phyloP scores from a whole-genome alignment of 2,888 invertebrate species.

The Elgonia sp. region DNA sequence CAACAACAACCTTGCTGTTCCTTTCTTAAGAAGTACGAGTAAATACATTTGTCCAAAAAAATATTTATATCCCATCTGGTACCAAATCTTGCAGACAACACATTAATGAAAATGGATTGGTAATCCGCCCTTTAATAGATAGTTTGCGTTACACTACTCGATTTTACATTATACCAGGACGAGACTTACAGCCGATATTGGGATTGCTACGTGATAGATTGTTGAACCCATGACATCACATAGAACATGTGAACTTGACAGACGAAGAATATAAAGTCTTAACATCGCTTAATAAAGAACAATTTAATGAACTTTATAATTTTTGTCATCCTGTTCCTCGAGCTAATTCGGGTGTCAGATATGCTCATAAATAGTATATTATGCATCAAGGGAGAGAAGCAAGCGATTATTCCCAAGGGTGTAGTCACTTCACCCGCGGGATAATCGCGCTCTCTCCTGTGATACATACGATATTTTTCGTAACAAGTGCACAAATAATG shows the following conservation, averaged over 20 bases:
- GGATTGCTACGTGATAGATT: constrained; percentile 3
- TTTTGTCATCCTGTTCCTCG: constrained; percentile 63
- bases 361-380: constrained; percentile 37
- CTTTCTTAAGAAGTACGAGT: constrained; percentile 26
- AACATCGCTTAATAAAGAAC: constrained; percentile 57
- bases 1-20: constrained; percentile 4
- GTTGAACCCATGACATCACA: constrained; percentile 11
- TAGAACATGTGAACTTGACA: constrained; percentile 30
- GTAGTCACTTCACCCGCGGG: no score
- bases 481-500: no score
- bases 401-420: no score
- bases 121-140: background rate
- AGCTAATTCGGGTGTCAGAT: constrained; percentile 32
- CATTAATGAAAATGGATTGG: background rate
- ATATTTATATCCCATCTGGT: constrained; percentile 31
- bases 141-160: constrained; percentile 5
- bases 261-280: constrained; percentile 63
- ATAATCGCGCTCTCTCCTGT: no score
- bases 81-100: constrained; percentile 32
- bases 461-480: no score
- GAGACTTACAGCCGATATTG: constrained; percentile 9
- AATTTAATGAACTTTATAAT: constrained; percentile 66
- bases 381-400: no score
- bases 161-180: constrained; percentile 12
- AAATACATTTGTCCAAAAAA: constrained; percentile 37